phyloP scores from a whole-genome alignment of 2,797 vertebrate species.

The Austrolebias charrua region DNA sequence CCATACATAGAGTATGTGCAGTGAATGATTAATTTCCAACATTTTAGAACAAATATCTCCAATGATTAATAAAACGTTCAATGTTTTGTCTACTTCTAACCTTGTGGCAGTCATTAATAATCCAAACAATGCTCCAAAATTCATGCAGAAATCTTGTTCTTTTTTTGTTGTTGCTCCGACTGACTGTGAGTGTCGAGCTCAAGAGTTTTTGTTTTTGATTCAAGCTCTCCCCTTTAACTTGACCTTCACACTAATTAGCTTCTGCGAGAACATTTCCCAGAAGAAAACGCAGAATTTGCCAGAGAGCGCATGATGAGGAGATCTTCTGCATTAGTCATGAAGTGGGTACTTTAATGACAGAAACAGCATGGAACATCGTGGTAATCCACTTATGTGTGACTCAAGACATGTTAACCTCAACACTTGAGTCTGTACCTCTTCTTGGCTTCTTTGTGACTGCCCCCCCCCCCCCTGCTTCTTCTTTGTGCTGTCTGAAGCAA shows the following conservation, averaged over 20 bases:
- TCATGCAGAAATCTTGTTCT: background rate
- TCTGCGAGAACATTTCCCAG: slow-evolving; percentile 35
- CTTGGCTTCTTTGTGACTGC: background rate
- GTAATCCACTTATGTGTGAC: background rate
- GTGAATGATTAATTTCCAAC: no score
- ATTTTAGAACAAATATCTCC: no score
- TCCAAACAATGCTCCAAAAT: no score
- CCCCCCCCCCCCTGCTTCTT: background rate
- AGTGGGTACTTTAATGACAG: background rate
- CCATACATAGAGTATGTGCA: no score
- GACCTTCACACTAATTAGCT: slow-evolving; percentile 39
- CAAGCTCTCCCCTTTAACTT: background rate
- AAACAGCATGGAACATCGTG: slow-evolving; percentile 4
- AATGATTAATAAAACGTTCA: no score
- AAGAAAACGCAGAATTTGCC: slow-evolving; percentile 21
- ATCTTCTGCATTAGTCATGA: slow-evolving; percentile 4
- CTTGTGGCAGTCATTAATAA: no score
- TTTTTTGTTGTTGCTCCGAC: background rate
- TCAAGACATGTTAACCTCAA: background rate
- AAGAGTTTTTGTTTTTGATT: slow-evolving; percentile 6
- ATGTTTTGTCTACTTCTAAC: no score
- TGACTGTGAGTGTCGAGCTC: background rate
- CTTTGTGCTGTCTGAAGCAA: background rate
- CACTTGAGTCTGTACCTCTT: background rate
- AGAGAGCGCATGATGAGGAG: background rate